These are phyloP conservation scores for Drosophila yakuba DNA, from an alignment of 1,140 invertebrate genomes.

Conservation along the genomic window DNA sequence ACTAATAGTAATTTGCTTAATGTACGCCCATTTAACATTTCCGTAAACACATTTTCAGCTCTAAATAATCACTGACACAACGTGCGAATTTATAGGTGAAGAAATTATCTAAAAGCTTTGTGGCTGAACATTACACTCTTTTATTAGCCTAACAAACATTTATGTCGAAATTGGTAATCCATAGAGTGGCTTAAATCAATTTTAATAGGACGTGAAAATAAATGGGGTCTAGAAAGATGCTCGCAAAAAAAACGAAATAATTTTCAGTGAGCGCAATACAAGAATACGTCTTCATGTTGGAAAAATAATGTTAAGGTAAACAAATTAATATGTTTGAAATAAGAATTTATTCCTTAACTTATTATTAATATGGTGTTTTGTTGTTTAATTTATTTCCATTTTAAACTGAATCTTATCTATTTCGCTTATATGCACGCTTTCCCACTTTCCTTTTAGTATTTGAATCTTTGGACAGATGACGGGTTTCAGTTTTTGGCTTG, in stretches of 20 bases:
- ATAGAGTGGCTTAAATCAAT: background rate
- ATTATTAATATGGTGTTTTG: no score
- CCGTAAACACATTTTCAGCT: background rate
- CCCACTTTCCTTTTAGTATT: conserved; percentile 4
- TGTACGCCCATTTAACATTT: conserved; percentile 7
- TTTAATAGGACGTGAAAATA: background rate
- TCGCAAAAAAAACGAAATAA: no score
- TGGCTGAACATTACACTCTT: background rate
- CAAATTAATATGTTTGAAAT: no score
- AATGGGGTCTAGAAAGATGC: background rate
- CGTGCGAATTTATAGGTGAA: conserved; percentile 6
- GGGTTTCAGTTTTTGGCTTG: conserved; percentile 31
- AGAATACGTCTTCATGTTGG: no score
- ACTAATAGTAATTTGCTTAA: background rate
- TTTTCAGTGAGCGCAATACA: no score
- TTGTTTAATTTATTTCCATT: no score
- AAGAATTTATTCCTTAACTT: no score
- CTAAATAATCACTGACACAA: conserved; percentile 10
- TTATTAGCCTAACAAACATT: background rate
- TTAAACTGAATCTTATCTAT: no score
- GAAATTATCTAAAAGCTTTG: conserved; percentile 8
- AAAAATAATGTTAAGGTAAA: no score
- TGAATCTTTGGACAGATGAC: conserved; percentile 14
- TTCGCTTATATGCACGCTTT: background rate
- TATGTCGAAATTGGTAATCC: background rate